These are phyloP conservation scores for Agapostemon virescens DNA, from an alignment of 2,888 invertebrate genomes.

Conservation along the genomic window DNA sequence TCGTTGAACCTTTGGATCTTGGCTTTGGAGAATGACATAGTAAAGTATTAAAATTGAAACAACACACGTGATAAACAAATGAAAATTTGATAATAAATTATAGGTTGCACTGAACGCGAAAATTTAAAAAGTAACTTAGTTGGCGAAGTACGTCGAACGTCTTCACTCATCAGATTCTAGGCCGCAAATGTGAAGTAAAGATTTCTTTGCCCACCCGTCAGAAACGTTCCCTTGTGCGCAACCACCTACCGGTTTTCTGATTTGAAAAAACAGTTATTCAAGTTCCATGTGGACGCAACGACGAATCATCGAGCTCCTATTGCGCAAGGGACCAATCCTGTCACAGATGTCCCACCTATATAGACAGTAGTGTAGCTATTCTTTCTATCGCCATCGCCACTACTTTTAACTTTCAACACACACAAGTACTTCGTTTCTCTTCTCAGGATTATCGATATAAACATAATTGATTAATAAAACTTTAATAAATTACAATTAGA, in stretches of 20 bases:
- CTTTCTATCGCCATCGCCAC: background rate
- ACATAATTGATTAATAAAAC: background rate
- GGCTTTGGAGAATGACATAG: constrained; percentile 83
- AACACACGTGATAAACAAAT: background rate
- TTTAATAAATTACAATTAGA: background rate
- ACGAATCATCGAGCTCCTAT: constrained; percentile 42
- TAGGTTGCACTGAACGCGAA: background rate
- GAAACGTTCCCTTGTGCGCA: constrained; percentile 27
- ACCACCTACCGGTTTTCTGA: constrained; percentile 46
- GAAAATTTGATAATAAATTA: background rate
- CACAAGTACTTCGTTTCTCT: background rate
- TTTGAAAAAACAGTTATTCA: constrained; percentile 65
- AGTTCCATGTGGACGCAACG: background rate
- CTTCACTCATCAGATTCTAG: constrained; percentile 47
- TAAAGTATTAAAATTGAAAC: constrained; percentile 12
- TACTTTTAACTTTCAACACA: background rate
- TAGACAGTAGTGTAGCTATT: constrained; percentile 29
- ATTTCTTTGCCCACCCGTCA: constrained; percentile 27
- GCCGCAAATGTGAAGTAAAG: constrained; percentile 56
- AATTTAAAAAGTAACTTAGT: background rate
- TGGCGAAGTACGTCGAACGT: constrained; percentile 38
- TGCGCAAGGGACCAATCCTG: constrained; percentile 56
- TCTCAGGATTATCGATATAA: background rate
- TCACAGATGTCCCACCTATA: background rate
- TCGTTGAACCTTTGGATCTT: constrained; percentile 83